phyloP scores from a whole-genome alignment of 2,888 invertebrate species.

The Silvanus unidentatus region DNA sequence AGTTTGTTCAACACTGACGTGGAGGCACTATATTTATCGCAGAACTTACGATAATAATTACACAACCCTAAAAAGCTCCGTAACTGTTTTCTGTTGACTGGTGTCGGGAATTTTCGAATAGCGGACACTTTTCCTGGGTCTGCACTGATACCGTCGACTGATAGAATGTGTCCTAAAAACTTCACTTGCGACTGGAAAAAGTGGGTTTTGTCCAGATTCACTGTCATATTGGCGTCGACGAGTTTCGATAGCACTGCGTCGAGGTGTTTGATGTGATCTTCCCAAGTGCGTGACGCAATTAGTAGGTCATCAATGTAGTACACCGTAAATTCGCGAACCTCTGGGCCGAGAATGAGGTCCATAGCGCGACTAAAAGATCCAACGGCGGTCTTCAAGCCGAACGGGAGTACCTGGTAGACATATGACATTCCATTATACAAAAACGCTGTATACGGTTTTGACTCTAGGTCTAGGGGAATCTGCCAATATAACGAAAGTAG shows the following conservation, averaged over 20 bases:
- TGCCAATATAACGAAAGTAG: constrained; percentile 9
- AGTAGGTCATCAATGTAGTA: too few relatives aligned
- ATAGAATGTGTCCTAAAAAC: constrained; percentile 22
- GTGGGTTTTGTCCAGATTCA: too few relatives aligned
- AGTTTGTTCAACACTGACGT: too few relatives aligned
- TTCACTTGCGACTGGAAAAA: neutral
- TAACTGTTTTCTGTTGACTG: constrained; percentile 13
- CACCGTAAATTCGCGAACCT: constrained; percentile 1
- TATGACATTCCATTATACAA: constrained; percentile 5
- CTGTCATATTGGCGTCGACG: too few relatives aligned
- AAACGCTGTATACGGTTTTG: constrained; percentile 8
- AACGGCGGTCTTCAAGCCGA: constrained; percentile 8
- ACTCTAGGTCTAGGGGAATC: constrained; percentile 7
- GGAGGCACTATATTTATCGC: neutral
- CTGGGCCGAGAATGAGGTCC: constrained; percentile 5
- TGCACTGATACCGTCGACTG: constrained; percentile 13
- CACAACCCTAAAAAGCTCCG: constrained; percentile 14
- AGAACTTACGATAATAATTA: constrained; percentile 12
- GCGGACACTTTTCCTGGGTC: constrained; percentile 17
- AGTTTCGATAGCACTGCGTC: too few relatives aligned
- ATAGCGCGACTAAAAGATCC: constrained; percentile 5
- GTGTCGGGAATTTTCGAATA: constrained; percentile 15
- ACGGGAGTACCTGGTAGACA: constrained; percentile 7
- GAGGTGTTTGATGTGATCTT: too few relatives aligned
- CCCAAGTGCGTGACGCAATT: too few relatives aligned